Evolutionary conservation across 2,797 vertebrate species (phyloP).

Genomic region (Syngnathus rostellatus): DNA sequence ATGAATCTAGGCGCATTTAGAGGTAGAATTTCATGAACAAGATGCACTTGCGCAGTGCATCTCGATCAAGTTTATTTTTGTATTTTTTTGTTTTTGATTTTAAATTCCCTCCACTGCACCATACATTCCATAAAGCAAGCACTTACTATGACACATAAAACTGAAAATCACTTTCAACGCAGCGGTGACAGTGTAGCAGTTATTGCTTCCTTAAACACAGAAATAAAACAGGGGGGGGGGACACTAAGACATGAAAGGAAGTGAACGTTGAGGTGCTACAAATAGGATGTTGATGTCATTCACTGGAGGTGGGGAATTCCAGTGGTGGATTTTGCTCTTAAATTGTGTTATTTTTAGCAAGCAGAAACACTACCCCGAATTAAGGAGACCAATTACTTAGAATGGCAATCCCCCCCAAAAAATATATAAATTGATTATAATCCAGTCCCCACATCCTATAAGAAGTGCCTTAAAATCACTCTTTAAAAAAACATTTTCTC

Average conservation of each 20-base stretch:
- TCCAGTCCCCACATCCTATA: constrained; percentile 20
- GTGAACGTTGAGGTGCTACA: constrained; percentile 32
- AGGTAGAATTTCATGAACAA: constrained; percentile 10
- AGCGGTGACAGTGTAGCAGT: constrained; percentile 14
- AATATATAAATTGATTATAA: background rate
- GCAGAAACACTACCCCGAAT: constrained; percentile 6
- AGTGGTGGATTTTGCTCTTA: background rate
- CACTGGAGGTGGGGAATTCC: background rate
- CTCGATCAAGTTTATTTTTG: constrained; percentile 2
- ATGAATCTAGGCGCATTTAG: constrained; percentile 17
- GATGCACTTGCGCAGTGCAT: background rate
- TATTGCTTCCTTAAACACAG: constrained; percentile 41
- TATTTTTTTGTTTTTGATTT: background rate
- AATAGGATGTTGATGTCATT: constrained; percentile 20
- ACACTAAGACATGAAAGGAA: constrained; percentile 14
- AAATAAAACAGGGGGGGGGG: constrained; percentile 12
- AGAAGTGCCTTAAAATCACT: constrained; percentile 37
- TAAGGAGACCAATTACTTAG: background rate
- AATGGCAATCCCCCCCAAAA: background rate
- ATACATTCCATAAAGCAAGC: constrained; percentile 15
- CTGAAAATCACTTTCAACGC: constrained; percentile 15
- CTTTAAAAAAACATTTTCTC: constrained; percentile 15
- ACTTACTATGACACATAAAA: constrained; percentile 11
- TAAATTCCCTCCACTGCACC: constrained; percentile 6
- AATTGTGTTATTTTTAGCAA: background rate